A percentile compares a stretch with the other conserved stretches of the same genome.
Conservation (phyloP, 2,888 invertebrate species). For the Stictocephala bisonia region DNA sequence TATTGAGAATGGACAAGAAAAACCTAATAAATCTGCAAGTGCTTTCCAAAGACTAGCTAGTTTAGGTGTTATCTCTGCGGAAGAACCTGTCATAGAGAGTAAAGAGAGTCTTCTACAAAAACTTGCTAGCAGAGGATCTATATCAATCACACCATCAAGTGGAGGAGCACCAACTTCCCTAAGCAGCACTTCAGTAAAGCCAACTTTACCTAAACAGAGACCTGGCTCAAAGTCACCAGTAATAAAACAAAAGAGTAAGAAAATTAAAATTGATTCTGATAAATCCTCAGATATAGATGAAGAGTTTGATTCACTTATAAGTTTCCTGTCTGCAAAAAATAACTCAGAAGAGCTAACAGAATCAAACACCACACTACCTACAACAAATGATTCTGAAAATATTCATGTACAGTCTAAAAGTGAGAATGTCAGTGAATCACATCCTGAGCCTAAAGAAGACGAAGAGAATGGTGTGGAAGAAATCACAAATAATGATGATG, state of each 20-base stretch:
- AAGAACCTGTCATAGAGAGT: conserved; percentile 1
- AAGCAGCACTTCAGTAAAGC: not conserved
- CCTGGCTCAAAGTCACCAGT: conserved; percentile 8
- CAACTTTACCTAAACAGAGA: not conserved
- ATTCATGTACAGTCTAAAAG: not conserved
- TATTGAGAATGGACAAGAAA: too few relatives aligned
- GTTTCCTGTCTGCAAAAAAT: conserved; percentile 1
- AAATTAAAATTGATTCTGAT: conserved; percentile 27
- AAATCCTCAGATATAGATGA: conserved; percentile 25
- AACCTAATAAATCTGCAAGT: too few relatives aligned
- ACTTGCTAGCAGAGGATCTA: conserved; percentile 11
- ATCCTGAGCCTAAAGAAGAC: not conserved
- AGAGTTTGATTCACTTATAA: conserved; percentile 31
- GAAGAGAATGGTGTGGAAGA: not conserved
- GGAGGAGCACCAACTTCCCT: not conserved
- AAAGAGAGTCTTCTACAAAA: conserved; percentile 19
- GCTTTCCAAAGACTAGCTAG: conserved; percentile 9
- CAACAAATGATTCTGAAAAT: not conserved
- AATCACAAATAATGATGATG: not conserved
- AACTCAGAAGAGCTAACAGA: not conserved
- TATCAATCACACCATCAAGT: conserved; percentile 20
- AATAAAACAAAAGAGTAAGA: conserved; percentile 4
- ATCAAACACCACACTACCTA: not conserved
- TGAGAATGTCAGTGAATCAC: not conserved
- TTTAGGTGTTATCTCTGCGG: conserved; percentile 3